These are phyloP conservation scores for Phocoena sinus DNA, from an alignment of 2,113 vertebrate genomes.

Conservation along the genomic window DNA sequence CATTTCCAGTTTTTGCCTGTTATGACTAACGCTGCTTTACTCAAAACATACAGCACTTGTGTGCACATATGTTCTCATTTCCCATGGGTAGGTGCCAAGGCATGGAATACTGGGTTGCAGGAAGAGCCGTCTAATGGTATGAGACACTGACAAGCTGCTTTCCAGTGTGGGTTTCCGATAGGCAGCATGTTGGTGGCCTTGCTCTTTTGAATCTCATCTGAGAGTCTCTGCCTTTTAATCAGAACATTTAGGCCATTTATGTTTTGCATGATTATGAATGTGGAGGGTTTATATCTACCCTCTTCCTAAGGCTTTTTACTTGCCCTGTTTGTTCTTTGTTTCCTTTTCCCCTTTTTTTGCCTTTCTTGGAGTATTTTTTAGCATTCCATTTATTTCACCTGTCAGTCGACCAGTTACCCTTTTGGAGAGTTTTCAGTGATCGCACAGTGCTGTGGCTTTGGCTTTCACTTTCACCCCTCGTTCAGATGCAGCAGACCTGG, in stretches of 20 bases:
- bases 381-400: fast-evolving
- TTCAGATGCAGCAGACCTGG: fast-evolving
- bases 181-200: fast-evolving
- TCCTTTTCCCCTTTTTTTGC: background rate
- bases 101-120: fast-evolving
- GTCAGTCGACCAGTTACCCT: too few relatives aligned
- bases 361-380: background rate
- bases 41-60: background rate
- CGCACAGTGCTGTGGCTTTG: background rate
- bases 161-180: background rate
- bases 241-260: fast-evolving
- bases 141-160: background rate
- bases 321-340: background rate
- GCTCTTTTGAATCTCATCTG: background rate
- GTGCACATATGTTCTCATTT: background rate
- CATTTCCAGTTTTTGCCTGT: background rate
- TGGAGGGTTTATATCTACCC: background rate
- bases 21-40: background rate
- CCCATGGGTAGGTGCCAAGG: fast-evolving
- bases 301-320: too few relatives aligned
- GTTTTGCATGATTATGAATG: background rate
- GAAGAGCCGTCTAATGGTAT: fast-evolving
- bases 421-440: background rate
- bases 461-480: fast-evolving
- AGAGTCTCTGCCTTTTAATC: background rate